A percentile compares a stretch with the other conserved stretches of the same genome.
These are phyloP conservation scores for Proterorhinus semilunaris DNA, from an alignment of 2,113 vertebrate species.

Conservation along the genomic window DNA sequence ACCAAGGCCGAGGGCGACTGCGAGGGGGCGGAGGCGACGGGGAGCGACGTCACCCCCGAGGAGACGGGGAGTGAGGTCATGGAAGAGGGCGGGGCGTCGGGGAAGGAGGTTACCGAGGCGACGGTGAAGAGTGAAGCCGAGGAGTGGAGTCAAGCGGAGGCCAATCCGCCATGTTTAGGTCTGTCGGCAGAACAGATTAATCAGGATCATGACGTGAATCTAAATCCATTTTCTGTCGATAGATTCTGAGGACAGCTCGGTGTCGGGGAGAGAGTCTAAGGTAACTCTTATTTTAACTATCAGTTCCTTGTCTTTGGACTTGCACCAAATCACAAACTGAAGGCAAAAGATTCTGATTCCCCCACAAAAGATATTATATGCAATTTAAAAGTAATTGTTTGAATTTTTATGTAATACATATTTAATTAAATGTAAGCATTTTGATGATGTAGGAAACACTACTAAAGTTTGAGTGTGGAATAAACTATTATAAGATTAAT, in stretches of 20 bases:
- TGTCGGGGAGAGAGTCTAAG: conserved; percentile 90
- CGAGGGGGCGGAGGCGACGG: conserved; percentile 42
- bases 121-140: conserved; percentile 75
- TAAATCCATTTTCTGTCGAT: conserved; percentile 52
- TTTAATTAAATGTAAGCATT: too few relatives aligned
- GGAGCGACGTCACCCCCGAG: conserved; percentile 44
- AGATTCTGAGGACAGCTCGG: conserved; percentile 91
- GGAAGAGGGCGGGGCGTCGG: conserved; percentile 74
- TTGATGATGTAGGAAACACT: too few relatives aligned
- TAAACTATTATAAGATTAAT: not conserved
- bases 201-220: not conserved
- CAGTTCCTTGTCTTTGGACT: too few relatives aligned
- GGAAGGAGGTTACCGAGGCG: conserved; percentile 74
- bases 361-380: not conserved
- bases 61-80: conserved; percentile 57
- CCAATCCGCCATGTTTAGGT: conserved; percentile 73
- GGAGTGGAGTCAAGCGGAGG: conserved; percentile 76
- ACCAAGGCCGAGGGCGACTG: conserved; percentile 51
- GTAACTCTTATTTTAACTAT: conserved; percentile 62
- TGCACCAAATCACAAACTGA: too few relatives aligned
- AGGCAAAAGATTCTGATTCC: too few relatives aligned
- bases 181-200: not conserved
- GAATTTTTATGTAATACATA: too few relatives aligned
- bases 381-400: not conserved
- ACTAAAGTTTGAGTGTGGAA: not conserved